Evolutionary conservation across 2,113 vertebrate species (phyloP).

Genomic region (Romanogobio albipinnatus): DNA sequence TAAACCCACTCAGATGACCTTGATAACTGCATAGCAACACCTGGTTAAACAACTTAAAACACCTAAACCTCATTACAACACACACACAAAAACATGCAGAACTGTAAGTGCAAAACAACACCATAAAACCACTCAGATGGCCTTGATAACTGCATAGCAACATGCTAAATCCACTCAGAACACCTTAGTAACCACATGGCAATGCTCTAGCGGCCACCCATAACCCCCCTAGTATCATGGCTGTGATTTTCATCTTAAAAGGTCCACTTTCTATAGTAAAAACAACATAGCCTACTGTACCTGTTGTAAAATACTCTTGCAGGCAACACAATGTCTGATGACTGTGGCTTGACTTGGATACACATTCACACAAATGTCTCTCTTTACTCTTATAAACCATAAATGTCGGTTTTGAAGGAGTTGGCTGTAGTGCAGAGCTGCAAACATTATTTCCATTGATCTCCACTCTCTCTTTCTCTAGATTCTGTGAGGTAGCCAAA

Average conservation of each 20-base stretch:
- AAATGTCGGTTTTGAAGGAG: neutral
- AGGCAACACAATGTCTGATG: neutral
- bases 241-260: neutral
- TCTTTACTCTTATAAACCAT: neutral
- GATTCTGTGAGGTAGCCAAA: slow-evolving; percentile 93
- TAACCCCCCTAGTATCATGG: neutral
- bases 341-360: neutral
- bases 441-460: neutral
- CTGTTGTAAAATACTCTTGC: neutral
- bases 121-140: neutral
- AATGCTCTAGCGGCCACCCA: neutral
- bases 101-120: neutral
- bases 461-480: slow-evolving; percentile 52
- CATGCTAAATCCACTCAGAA: neutral
- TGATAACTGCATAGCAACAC: too few relatives aligned
- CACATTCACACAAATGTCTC: slow-evolving; percentile 9
- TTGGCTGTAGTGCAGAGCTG: neutral
- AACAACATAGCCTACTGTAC: neutral
- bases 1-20: neutral
- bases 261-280: neutral
- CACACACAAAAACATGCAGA: neutral
- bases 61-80: too few relatives aligned
- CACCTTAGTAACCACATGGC: neutral
- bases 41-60: too few relatives aligned
- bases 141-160: neutral